Percentiles rank a stretch among this genome's conserved stretches.
phyloP scores from a whole-genome alignment of 2,797 vertebrate species.

The Alca torda region DNA sequence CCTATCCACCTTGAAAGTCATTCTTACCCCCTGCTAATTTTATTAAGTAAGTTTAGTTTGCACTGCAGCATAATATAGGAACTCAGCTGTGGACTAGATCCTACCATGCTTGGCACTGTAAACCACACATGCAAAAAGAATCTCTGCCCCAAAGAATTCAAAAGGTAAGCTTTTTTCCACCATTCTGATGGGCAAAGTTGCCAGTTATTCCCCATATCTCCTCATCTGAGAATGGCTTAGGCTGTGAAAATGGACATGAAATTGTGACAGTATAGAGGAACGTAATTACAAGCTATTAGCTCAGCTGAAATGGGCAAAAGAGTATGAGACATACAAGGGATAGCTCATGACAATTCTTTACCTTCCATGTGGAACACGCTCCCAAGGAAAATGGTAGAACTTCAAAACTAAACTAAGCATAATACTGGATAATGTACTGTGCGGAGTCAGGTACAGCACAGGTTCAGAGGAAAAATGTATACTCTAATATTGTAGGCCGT shows the following conservation, averaged over 20 bases:
- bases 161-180: neutral
- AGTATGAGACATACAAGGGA: neutral
- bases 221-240: neutral
- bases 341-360: neutral
- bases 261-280: neutral
- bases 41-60: neutral
- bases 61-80: neutral
- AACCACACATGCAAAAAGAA: neutral
- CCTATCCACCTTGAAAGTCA: neutral
- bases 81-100: neutral
- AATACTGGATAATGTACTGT: neutral
- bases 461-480: neutral
- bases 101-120: neutral
- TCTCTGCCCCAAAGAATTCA: neutral
- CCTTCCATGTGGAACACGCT: accelerated
- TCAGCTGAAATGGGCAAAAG: neutral
- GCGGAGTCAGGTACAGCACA: neutral
- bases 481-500: too few relatives aligned
- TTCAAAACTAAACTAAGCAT: neutral
- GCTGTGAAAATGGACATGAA: neutral
- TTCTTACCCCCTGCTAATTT: neutral
- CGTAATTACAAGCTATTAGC: neutral
- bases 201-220: neutral
- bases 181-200: neutral
- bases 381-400: neutral